Evolutionary conservation across 2,113 vertebrate species (phyloP).

Genomic region (Ancistrus triradiatus): DNA sequence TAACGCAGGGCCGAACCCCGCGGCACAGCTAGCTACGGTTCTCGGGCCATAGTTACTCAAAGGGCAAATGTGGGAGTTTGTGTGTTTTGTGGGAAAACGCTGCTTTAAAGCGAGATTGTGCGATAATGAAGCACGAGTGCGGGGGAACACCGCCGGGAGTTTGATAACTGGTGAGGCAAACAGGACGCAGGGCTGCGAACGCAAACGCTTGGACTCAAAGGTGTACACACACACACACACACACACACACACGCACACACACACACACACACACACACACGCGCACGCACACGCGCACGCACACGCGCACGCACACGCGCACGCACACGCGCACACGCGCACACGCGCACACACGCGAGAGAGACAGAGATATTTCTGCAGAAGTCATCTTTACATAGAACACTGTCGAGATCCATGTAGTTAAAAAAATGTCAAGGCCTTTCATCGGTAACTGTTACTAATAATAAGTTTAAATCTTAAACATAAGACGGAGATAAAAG

Average conservation of each 20-base stretch:
- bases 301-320: slow-evolving; percentile 20
- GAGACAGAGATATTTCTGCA: slow-evolving; percentile 26
- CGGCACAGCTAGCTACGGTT: too few relatives aligned
- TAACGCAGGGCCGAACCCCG: too few relatives aligned
- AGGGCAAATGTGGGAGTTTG: too few relatives aligned
- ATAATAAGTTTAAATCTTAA: slow-evolving; percentile 41
- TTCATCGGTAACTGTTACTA: slow-evolving; percentile 63
- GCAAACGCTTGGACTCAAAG: not conserved
- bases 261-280: not conserved
- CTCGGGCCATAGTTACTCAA: too few relatives aligned
- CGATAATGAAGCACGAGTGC: too few relatives aligned
- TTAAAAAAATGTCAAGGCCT: slow-evolving; percentile 53
- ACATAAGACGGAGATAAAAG: slow-evolving; percentile 12
- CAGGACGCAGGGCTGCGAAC: not conserved
- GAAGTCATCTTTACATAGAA: slow-evolving; percentile 38
- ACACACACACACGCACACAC: slow-evolving; percentile 39
- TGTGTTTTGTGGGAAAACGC: too few relatives aligned
- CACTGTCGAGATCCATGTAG: slow-evolving; percentile 51
- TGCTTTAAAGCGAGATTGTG: too few relatives aligned
- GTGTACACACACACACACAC: not conserved
- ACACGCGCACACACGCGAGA: slow-evolving; percentile 10
- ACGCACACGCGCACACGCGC: not conserved
- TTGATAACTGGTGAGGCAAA: not conserved
- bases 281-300: not conserved
- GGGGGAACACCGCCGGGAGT: not conserved